phyloP scores from a whole-genome alignment of 2,113 vertebrate genomes.

The Myotis brandtii region DNA sequence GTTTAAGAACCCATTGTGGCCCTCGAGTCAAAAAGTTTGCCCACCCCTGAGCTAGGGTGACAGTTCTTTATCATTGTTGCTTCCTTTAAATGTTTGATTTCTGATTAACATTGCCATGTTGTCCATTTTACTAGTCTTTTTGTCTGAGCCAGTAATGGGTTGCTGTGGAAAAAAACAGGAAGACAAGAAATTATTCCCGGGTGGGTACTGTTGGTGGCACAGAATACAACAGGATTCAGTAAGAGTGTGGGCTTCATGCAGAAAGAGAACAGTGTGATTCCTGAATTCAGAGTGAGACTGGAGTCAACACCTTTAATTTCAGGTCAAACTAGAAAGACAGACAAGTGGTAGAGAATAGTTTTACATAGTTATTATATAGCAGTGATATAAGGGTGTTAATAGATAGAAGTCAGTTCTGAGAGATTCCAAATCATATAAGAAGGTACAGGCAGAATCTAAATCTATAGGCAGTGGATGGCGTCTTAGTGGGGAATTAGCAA shows the following conservation, averaged over 20 bases:
- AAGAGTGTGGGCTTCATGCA: neutral
- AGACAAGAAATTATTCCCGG: neutral
- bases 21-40: no score
- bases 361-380: neutral
- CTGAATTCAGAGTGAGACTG: neutral
- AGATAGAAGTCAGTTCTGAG: neutral
- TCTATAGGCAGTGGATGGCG: neutral
- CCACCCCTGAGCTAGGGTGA: no score
- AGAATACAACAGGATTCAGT: neutral
- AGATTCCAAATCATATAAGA: neutral
- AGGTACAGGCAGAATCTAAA: neutral
- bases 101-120: neutral
- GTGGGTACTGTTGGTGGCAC: neutral
- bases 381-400: neutral
- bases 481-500: neutral
- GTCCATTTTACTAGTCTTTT: neutral
- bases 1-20: no score
- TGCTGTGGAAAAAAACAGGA: neutral
- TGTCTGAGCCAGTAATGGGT: neutral
- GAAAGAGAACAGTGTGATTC: neutral
- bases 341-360: neutral
- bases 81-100: neutral
- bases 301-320: neutral
- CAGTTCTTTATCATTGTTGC: neutral
- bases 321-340: neutral